Conservation (phyloP, 1,140 invertebrate genomes). For the Oryctes rhinoceros region DNA sequence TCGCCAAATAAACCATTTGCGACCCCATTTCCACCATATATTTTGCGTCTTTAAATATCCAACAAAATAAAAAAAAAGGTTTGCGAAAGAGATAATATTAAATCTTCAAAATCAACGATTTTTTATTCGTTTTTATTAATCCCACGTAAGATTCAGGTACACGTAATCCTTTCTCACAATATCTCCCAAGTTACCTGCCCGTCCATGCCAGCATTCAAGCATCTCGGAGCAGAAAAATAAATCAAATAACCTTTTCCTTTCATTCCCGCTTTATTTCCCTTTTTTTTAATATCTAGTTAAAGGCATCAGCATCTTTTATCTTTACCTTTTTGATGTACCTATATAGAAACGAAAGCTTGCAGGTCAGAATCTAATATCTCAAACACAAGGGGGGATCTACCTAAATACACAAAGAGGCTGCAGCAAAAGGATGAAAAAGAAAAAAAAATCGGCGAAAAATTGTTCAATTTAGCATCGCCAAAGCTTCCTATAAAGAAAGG, state of each 20-base stretch:
- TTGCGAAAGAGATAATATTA: too few relatives aligned
- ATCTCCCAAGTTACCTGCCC: neutral
- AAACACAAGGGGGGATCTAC: neutral
- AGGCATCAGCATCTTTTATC: conserved; percentile 14
- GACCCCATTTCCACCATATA: too few relatives aligned
- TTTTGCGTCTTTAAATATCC: too few relatives aligned
- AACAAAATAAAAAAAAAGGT: too few relatives aligned
- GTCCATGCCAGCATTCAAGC: neutral
- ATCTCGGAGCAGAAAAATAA: neutral
- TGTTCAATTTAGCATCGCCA: conserved; percentile 44
- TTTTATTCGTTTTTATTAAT: too few relatives aligned
- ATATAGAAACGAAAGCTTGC: neutral
- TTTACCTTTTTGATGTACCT: neutral
- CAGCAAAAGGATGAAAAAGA: neutral
- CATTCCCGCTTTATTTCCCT: neutral
- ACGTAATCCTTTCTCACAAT: conserved; percentile 12
- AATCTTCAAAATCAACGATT: too few relatives aligned
- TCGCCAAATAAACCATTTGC: too few relatives aligned
- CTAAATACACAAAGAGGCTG: neutral
- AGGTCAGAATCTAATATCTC: conserved; percentile 14
- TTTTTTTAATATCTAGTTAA: conserved; percentile 12
- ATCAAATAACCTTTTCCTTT: neutral
- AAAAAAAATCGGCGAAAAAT: conserved; percentile 43
- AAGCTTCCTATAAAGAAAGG: neutral
- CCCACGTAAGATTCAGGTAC: too few relatives aligned